These are phyloP conservation scores for Drosophila ironensis DNA, from an alignment of 1,140 invertebrate species.

Conservation along the genomic window DNA sequence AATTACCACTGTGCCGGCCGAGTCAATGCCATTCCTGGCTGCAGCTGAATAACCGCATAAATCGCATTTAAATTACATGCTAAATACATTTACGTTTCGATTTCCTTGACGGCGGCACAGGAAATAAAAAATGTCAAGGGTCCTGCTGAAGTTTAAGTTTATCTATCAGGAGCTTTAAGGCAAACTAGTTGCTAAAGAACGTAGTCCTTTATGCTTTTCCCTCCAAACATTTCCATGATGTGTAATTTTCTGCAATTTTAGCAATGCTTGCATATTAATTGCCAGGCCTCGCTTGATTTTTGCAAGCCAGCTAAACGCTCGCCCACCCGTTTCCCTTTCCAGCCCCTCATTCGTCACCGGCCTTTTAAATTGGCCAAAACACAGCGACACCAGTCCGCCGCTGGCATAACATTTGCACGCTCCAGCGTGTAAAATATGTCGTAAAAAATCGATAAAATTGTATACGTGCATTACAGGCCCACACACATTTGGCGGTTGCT, in stretches of 20 bases:
- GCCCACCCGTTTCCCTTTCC: too few species aligned
- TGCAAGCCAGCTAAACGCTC: not conserved
- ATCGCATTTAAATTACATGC: constrained; percentile 43
- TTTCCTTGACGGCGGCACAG: too few species aligned
- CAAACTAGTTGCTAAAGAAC: too few species aligned
- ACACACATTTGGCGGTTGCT: not conserved
- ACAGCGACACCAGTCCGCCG: not conserved
- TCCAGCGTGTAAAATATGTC: constrained; percentile 56
- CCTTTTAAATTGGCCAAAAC: constrained; percentile 47
- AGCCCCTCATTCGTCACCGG: not conserved
- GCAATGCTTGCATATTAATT: constrained; percentile 38
- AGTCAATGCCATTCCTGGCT: constrained; percentile 39
- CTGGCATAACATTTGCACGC: constrained; percentile 46
- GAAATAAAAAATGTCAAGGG: too few species aligned
- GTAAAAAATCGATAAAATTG: constrained; percentile 71
- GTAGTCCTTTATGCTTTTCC: not conserved
- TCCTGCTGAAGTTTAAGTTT: too few species aligned
- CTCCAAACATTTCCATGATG: constrained; percentile 19
- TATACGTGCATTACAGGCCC: constrained; percentile 33
- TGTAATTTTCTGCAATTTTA: constrained; percentile 39
- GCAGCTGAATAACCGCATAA: constrained; percentile 28
- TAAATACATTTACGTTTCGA: constrained; percentile 18
- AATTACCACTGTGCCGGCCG: constrained; percentile 56
- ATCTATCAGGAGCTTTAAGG: too few species aligned
- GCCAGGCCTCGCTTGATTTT: constrained; percentile 6